Evolutionary conservation across 2,797 vertebrate species (phyloP).

Genomic region (Iguana delicatissima): DNA sequence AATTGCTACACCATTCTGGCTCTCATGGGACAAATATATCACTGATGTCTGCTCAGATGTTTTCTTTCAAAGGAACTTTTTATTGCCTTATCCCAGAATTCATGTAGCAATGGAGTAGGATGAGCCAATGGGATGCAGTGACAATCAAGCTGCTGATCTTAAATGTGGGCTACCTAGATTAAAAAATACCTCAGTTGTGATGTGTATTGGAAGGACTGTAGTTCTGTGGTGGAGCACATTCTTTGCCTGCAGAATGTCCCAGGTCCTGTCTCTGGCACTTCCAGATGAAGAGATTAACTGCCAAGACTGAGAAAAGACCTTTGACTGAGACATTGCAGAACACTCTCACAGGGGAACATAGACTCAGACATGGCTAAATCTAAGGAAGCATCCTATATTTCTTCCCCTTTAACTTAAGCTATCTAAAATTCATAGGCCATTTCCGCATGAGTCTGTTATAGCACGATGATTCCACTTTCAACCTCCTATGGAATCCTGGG

Average conservation of each 20-base stretch:
- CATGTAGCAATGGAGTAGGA: background rate
- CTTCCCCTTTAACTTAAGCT: background rate
- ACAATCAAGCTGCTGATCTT: background rate
- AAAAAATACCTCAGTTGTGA: background rate
- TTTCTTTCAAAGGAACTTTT: background rate
- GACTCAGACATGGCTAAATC: background rate
- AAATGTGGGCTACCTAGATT: background rate
- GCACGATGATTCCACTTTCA: no score
- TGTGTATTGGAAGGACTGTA: background rate
- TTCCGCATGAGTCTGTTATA: no score
- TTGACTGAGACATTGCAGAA: background rate
- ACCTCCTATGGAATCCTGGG: no score
- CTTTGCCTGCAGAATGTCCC: background rate
- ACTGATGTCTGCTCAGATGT: background rate
- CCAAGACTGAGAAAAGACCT: background rate
- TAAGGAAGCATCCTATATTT: background rate
- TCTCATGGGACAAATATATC: background rate
- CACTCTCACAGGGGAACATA: background rate
- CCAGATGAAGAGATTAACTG: background rate
- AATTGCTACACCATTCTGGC: no score
- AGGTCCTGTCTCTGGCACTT: background rate
- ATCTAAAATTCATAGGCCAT: no score
- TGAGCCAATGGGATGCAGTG: background rate
- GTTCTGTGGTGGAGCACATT: background rate
- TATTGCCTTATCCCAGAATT: background rate